A percentile compares a stretch with the other conserved stretches of the same genome.
Conservation (phyloP, 2,888 invertebrate genomes). For the Nephrotoma appendiculata region DNA sequence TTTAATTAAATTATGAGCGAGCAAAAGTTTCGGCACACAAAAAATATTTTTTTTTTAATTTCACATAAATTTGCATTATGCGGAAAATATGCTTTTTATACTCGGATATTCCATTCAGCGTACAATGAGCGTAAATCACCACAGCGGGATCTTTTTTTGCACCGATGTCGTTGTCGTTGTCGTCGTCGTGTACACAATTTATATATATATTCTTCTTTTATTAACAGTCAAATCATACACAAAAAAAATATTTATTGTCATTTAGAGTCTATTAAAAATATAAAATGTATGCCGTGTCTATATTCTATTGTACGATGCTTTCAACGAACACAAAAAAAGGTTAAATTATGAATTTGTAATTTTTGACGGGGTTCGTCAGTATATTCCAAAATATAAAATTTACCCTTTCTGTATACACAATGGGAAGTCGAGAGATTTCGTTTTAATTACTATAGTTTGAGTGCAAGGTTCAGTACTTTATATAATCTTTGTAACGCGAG, state of each 20-base stretch:
- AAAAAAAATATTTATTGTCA: neutral
- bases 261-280: neutral
- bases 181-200: no score
- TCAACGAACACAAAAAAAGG: neutral
- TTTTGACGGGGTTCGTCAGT: neutral
- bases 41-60: neutral
- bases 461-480: neutral
- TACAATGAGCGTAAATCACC: neutral
- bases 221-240: neutral
- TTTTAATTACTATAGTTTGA: neutral
- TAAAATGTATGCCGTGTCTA: neutral
- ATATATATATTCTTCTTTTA: neutral
- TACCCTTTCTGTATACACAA: neutral
- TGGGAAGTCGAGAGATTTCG: neutral
- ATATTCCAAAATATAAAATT: neutral
- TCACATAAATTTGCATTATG: neutral
- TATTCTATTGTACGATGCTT: neutral
- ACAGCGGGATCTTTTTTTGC: neutral
- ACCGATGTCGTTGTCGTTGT: neutral
- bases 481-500: no score
- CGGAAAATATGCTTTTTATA: neutral
- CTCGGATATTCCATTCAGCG: neutral
- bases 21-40: neutral
- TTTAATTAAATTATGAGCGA: neutral
- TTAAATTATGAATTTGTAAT: neutral